phyloP scores from a whole-genome alignment of 2,113 vertebrate genomes.

The Canis aureus region DNA sequence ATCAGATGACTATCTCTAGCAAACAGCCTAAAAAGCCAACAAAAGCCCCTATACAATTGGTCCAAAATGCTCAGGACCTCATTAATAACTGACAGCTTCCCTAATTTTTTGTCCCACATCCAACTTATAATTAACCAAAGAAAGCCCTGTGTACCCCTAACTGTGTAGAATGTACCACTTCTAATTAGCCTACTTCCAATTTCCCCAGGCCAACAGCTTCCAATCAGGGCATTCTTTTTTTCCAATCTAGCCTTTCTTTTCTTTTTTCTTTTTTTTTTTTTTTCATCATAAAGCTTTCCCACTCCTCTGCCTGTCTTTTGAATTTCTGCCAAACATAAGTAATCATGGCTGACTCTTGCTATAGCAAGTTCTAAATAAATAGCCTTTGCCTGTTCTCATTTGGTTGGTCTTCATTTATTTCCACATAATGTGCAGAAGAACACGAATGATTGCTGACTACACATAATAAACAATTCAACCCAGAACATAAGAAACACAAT shows the following conservation, averaged over 20 bases:
- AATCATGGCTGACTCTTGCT: neutral
- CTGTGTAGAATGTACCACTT: neutral
- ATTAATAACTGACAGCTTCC: neutral
- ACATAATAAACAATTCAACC: neutral
- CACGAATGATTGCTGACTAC: neutral
- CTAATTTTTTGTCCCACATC: neutral
- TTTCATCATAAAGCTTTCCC: neutral
- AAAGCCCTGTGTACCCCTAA: neutral
- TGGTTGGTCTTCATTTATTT: neutral
- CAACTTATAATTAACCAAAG: neutral
- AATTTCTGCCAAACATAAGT: neutral
- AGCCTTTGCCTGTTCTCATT: neutral
- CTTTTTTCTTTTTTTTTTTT: neutral
- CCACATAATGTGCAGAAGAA: neutral
- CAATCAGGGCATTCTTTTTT: neutral
- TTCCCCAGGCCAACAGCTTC: neutral
- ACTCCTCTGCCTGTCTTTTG: neutral
- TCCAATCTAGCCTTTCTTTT: neutral
- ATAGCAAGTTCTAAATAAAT: neutral
- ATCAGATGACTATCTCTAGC: neutral
- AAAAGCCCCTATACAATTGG: neutral
- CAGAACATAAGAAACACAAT: neutral
- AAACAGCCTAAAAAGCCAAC: neutral
- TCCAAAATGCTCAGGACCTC: neutral
- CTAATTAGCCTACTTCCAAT: neutral